phyloP scores from a whole-genome alignment of 1,140 invertebrate genomes.

The Aphelenchoides avenae region DNA sequence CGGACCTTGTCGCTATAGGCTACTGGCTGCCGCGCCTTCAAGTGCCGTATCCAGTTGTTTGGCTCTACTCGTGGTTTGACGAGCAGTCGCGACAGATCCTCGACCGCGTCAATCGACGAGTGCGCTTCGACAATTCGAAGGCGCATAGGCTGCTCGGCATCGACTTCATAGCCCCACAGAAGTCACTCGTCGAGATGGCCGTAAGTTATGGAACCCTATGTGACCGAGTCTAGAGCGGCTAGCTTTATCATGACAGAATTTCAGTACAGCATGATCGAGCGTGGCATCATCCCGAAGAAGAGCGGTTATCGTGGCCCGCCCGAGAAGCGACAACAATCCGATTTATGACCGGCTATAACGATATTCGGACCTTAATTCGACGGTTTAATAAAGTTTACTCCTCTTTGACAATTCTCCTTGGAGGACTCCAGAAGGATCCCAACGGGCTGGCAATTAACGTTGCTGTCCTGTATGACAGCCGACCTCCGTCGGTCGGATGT shows the following conservation, averaged over 20 bases:
- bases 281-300: conserved; percentile 61
- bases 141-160: conserved; percentile 61
- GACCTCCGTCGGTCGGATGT: too few relatives aligned
- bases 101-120: conserved; percentile 61
- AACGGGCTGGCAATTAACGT: too few relatives aligned
- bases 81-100: conserved; percentile 61
- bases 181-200: conserved; percentile 60
- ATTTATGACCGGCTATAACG: too few relatives aligned
- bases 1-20: conserved; percentile 47
- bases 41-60: conserved; percentile 63
- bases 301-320: conserved; percentile 34
- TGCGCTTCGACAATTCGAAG: conserved; percentile 64
- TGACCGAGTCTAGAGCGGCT: too few relatives aligned
- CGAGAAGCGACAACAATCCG: too few relatives aligned
- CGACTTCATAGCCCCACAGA: conserved; percentile 58
- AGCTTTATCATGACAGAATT: too few relatives aligned
- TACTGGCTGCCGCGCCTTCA: conserved; percentile 63
- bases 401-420: too few relatives aligned
- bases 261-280: conserved; percentile 62
- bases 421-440: too few relatives aligned
- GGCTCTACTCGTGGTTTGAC: conserved; percentile 63
- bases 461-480: too few relatives aligned
- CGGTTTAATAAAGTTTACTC: too few relatives aligned
- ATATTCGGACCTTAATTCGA: too few relatives aligned
- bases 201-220: too few relatives aligned